Base-by-base conservation (phyloP, 1,140 invertebrate genomes). In the Pinna nobilis region DNA sequence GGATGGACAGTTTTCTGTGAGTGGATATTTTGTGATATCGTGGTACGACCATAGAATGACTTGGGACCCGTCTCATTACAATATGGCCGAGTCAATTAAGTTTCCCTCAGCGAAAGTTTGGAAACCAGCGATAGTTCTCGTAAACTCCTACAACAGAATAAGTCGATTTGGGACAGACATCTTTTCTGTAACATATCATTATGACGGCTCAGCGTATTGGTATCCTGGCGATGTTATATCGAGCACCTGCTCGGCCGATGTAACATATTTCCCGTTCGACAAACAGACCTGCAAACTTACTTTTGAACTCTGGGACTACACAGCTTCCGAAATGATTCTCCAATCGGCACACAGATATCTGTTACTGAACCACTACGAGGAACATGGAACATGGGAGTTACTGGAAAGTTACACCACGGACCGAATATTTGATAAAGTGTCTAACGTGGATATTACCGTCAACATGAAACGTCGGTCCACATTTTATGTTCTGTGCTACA, bases 211-310 rank as follows among this genome's bases (percentile, higher is more conserved):
- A 1, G 39, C 32, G 25, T 30, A 6, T 30, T 53, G 51, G 53
- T 20, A 3, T n/a, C 37, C 39, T 25, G 25, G 25, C 23, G 39
- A 39, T 47, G 25, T 59, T 44, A 57, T 44, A n/a, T 25, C 39
- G 28, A n/a, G 13, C 20, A 44, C 47, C 0, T 69, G 66, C 35
- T 15, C 18, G 13, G 66, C 53, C 11, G 53, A 69, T 18, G 37
- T 69, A 9, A 57, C 33, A 32, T 33, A 69, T 20, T 69, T 44
- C 33, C 66, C 66, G 11, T 69, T 69, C 30, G 66, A 69, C 39
- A 44, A 59, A 32, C 66, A 69, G 9, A 57, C 11, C 5, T 69
- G 66, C 13, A 15, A 18, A 1, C 23, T 69, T 3, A 20, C 7
- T 5, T 69, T 69, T 32, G 30, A 20, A 44, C 7, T 41, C 2